A percentile compares a stretch with the other conserved stretches of the same genome.
These are phyloP conservation scores for Fragum whitleyi DNA, from an alignment of 2,888 invertebrate genomes.

Conservation along the genomic window DNA sequence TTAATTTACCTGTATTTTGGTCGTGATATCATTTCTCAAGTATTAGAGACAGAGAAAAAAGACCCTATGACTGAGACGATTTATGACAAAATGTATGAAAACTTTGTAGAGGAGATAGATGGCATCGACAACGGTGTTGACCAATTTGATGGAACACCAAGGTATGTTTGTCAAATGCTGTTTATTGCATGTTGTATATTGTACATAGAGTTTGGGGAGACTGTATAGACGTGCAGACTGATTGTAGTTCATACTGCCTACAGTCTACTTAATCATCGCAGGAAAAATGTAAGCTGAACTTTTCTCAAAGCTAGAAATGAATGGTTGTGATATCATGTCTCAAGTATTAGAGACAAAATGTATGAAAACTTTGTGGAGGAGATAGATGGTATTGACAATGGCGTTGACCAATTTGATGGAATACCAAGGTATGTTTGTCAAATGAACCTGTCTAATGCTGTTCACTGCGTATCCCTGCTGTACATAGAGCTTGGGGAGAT, in stretches of 20 bases:
- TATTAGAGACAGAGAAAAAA: slow-evolving; percentile 67
- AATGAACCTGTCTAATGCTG: no score
- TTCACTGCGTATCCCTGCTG: no score
- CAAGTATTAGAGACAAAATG: slow-evolving; percentile 86
- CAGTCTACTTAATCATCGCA: no score
- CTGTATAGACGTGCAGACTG: no score
- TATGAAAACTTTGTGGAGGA: slow-evolving; percentile 96
- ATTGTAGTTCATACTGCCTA: no score
- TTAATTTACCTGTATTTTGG: slow-evolving; percentile 96
- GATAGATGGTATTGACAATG: slow-evolving; percentile 98
- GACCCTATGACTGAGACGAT: slow-evolving; percentile 81
- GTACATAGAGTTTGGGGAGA: no score
- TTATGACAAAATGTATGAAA: slow-evolving; percentile 90
- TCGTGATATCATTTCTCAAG: slow-evolving; percentile 87
- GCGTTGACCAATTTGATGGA: slow-evolving; percentile 92
- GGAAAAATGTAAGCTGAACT: no score
- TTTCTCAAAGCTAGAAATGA: no score
- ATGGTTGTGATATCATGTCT: slow-evolving; percentile 90
- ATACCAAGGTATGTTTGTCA: slow-evolving; percentile 76
- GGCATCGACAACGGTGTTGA: slow-evolving; percentile 98
- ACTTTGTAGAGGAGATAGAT: slow-evolving; percentile 96
- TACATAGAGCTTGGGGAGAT: no score
- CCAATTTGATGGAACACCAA: slow-evolving; percentile 88
- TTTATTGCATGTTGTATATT: no score
- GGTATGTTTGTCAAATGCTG: slow-evolving; percentile 67